Evolutionary conservation across 2,888 invertebrate species (phyloP).

Genomic region (Protonemura montana): DNA sequence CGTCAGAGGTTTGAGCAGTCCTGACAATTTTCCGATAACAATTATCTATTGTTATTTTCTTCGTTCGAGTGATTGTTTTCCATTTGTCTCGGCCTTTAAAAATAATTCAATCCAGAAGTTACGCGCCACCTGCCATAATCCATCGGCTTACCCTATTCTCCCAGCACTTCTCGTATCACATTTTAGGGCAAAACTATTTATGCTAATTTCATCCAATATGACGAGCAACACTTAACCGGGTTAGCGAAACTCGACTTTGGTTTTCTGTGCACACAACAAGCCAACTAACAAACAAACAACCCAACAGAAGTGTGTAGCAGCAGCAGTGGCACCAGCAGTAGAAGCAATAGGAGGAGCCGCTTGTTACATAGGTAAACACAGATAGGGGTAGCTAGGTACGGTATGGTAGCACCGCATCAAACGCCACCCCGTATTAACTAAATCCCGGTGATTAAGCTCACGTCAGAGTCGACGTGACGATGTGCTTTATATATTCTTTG

Average conservation of each 20-base stretch:
- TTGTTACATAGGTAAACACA: neutral
- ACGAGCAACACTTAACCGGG: neutral
- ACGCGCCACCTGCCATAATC: too few relatives aligned
- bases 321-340: neutral
- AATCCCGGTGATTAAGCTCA: neutral
- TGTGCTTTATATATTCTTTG: neutral
- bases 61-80: too few relatives aligned
- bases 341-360: neutral
- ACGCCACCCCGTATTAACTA: neutral
- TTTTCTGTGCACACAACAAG: neutral
- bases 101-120: too few relatives aligned
- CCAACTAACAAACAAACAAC: neutral
- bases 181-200: neutral
- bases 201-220: neutral
- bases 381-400: neutral
- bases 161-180: too few relatives aligned
- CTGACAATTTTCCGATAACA: too few relatives aligned
- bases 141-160: too few relatives aligned
- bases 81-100: too few relatives aligned
- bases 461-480: neutral
- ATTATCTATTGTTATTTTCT: too few relatives aligned
- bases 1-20: too few relatives aligned
- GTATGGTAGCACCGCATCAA: neutral
- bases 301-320: neutral
- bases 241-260: neutral